Percentiles rank a stretch among this genome's conserved stretches.
Conservation (phyloP, 1,140 invertebrate species). For the Theocolax elegans region DNA sequence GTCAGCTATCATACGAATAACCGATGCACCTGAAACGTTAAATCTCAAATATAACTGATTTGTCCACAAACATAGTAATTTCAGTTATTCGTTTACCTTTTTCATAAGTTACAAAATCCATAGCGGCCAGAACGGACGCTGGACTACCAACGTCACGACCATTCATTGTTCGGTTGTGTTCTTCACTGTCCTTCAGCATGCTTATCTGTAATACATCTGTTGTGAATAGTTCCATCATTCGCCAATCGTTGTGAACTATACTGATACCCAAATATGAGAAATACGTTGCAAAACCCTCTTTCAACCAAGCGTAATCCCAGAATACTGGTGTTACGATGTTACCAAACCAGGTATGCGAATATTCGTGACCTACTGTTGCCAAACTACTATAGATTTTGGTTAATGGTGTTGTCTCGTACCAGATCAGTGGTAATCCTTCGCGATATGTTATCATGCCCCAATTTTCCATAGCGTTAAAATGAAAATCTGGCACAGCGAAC, state of each 20-base stretch:
- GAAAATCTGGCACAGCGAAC: slow-evolving; percentile 81
- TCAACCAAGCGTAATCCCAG: slow-evolving; percentile 85
- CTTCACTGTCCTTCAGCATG: slow-evolving; percentile 72
- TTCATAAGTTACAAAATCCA: slow-evolving; percentile 85
- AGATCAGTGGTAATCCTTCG: slow-evolving; percentile 78
- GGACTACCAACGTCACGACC: slow-evolving; percentile 77
- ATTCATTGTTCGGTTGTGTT: slow-evolving; percentile 80
- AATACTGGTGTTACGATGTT: slow-evolving; percentile 81
- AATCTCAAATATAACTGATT: not conserved
- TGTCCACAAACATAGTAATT: too few species aligned
- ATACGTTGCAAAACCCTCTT: slow-evolving; percentile 85
- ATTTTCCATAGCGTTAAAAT: slow-evolving; percentile 84
- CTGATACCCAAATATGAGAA: slow-evolving; percentile 75
- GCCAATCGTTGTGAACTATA: slow-evolving; percentile 71
- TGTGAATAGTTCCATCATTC: slow-evolving; percentile 81
- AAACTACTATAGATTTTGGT: slow-evolving; percentile 71
- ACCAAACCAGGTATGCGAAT: slow-evolving; percentile 86
- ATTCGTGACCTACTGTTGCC: slow-evolving; percentile 79
- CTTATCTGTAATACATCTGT: slow-evolving; percentile 73
- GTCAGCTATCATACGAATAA: slow-evolving; percentile 80
- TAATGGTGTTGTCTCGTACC: slow-evolving; percentile 70
- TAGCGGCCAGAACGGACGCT: slow-evolving; percentile 74
- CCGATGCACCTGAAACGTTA: slow-evolving; percentile 69
- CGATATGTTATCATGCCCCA: slow-evolving; percentile 71
- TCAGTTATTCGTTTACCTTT: slow-evolving; percentile 62